Evolutionary conservation across 2,797 vertebrate genomes (phyloP).

Genomic region (Pelodytes ibericus): DNA sequence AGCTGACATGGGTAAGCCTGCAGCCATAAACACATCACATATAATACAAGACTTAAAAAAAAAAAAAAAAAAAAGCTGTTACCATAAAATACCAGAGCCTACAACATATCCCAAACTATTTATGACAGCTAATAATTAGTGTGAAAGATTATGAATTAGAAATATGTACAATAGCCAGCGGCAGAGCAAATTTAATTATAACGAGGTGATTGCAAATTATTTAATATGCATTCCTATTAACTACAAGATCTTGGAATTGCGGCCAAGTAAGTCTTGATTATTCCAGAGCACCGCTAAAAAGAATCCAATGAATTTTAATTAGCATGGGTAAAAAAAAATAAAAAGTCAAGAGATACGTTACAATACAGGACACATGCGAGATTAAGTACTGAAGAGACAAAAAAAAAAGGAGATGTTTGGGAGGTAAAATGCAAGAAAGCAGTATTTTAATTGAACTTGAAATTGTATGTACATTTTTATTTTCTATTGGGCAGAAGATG

Average conservation of each 20-base stretch:
- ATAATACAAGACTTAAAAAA: constrained; percentile 1
- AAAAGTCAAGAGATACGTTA: constrained; percentile 31
- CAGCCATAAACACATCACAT: constrained; percentile 24
- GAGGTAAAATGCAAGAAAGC: background rate
- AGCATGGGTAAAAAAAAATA: constrained; percentile 15
- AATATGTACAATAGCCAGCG: constrained; percentile 51
- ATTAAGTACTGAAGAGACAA: constrained; percentile 36
- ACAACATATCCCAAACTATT: constrained; percentile 27
- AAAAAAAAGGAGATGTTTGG: constrained; percentile 39
- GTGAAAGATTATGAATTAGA: constrained; percentile 53
- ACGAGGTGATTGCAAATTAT: constrained; percentile 45
- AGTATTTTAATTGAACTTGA: constrained; percentile 9
- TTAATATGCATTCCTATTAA: constrained; percentile 54
- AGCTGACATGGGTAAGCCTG: constrained; percentile 4
- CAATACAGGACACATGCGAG: constrained; percentile 10
- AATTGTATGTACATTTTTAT: too few relatives aligned
- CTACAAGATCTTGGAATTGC: constrained; percentile 43
- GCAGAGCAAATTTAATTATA: constrained; percentile 53
- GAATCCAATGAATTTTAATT: constrained; percentile 50
- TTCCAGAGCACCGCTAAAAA: constrained; percentile 16
- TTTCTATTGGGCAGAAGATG: too few relatives aligned
- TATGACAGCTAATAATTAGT: constrained; percentile 50
- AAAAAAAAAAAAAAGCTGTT: background rate
- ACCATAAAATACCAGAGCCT: constrained; percentile 6
- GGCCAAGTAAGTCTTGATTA: constrained; percentile 34